A percentile compares a stretch with the other conserved stretches of the same genome.
Evolutionary conservation across 2,113 vertebrate species (phyloP).

Genomic region (Thamnophis sirtalis): DNA sequence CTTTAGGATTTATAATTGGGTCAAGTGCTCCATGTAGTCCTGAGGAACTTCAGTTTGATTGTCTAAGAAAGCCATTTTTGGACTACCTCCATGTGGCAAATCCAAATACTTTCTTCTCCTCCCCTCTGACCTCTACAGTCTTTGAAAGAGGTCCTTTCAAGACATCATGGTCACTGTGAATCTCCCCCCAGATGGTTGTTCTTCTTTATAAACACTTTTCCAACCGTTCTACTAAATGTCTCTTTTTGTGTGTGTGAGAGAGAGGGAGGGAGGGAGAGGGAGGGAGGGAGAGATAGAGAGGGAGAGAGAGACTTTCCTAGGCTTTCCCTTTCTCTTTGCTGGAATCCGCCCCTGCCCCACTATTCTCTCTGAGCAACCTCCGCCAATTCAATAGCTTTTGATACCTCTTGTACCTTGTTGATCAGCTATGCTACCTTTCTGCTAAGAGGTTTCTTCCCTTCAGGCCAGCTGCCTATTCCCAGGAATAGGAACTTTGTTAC

Average conservation of each 20-base stretch:
- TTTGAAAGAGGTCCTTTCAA: not conserved
- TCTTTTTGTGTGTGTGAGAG: not conserved
- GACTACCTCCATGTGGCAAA: not conserved
- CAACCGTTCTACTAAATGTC: not conserved
- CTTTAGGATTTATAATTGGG: not conserved
- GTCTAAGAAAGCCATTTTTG: not conserved
- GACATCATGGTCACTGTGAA: not conserved
- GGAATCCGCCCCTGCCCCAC: not conserved
- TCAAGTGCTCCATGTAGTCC: not conserved
- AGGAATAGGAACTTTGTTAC: not conserved
- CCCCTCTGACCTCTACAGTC: not conserved
- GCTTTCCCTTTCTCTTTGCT: not conserved
- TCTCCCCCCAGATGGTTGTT: not conserved
- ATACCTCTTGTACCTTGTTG: not conserved
- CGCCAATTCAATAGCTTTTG: not conserved
- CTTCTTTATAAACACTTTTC: not conserved
- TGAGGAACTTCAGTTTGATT: not conserved
- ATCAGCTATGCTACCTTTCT: not conserved
- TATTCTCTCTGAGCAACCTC: not conserved
- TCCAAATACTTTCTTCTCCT: not conserved
- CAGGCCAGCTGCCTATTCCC: not conserved
- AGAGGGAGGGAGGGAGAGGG: no score
- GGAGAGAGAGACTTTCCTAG: no score
- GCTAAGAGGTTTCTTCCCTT: not conserved
- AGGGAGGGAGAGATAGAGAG: not conserved